Percentiles rank a stretch among this genome's conserved stretches.
These are phyloP conservation scores for Hirundo rustica DNA, from an alignment of 2,797 vertebrate genomes.

Conservation along the genomic window DNA sequence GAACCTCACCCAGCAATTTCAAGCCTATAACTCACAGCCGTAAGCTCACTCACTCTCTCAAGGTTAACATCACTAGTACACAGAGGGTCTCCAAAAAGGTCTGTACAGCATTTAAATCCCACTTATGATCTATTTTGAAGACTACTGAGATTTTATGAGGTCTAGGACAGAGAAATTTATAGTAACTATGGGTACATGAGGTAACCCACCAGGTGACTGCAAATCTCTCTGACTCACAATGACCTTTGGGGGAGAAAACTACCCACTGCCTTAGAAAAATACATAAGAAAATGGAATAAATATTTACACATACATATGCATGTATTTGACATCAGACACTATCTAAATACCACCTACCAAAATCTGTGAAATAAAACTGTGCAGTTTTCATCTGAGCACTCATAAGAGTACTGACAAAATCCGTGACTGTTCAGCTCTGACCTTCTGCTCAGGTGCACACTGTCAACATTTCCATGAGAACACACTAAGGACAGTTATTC, in stretches of 20 bases:
- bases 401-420: neutral
- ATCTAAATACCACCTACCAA: neutral
- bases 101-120: constrained; percentile 34
- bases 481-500: neutral
- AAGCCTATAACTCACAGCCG: constrained; percentile 15
- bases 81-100: constrained; percentile 45
- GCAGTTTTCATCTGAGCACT: neutral
- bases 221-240: neutral
- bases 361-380: neutral
- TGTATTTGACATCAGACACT: neutral
- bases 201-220: constrained; percentile 18
- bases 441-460: neutral
- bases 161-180: constrained; percentile 33
- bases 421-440: fast-evolving
- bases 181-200: constrained; percentile 11
- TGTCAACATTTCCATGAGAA: neutral
- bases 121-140: constrained; percentile 32
- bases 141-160: constrained; percentile 33
- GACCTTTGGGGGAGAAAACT: neutral
- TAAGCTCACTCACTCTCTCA: constrained; percentile 30
- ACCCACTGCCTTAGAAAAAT: neutral
- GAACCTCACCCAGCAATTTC: constrained; percentile 53
- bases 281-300: neutral
- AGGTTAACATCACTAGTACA: constrained; percentile 44
- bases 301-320: neutral